Conservation (phyloP, 2,797 vertebrate genomes). For the Lophotriccus pileatus region DNA sequence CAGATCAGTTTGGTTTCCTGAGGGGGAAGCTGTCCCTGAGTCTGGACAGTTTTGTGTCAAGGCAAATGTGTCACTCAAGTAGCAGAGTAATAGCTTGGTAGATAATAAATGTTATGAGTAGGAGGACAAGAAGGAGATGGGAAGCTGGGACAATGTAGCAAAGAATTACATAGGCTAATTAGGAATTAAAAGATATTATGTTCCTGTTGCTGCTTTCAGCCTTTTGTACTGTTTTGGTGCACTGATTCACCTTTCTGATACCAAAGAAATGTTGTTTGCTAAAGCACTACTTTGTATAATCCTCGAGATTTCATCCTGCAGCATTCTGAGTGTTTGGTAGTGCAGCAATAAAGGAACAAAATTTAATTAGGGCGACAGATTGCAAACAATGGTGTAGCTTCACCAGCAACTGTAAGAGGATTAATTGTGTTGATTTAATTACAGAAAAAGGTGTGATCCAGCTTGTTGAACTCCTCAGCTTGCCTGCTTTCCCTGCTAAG, state of each 20-base stretch:
- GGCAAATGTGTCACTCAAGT: not conserved
- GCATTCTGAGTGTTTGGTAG: not conserved
- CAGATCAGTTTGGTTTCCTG: not conserved
- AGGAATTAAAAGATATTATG: not conserved
- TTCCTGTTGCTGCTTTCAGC: not conserved
- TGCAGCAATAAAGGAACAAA: not conserved
- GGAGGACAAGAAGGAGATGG: not conserved
- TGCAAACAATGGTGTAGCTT: not conserved
- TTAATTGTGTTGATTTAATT: conserved; percentile 35
- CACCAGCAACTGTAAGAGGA: not conserved
- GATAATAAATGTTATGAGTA: not conserved
- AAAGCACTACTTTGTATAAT: not conserved
- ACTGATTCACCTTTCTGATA: not conserved
- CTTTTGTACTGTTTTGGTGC: not conserved
- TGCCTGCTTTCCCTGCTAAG: not conserved
- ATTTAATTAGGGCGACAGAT: conserved; percentile 28
- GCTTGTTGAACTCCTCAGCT: not conserved
- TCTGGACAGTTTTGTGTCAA: not conserved
- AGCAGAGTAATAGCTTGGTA: not conserved
- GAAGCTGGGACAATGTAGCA: not conserved
- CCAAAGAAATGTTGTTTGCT: not conserved
- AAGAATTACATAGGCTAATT: not conserved
- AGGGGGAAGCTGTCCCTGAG: not conserved
- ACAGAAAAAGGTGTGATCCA: not conserved
- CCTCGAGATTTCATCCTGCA: not conserved